phyloP scores from a whole-genome alignment of 2,113 vertebrate species.

The Python bivittatus region DNA sequence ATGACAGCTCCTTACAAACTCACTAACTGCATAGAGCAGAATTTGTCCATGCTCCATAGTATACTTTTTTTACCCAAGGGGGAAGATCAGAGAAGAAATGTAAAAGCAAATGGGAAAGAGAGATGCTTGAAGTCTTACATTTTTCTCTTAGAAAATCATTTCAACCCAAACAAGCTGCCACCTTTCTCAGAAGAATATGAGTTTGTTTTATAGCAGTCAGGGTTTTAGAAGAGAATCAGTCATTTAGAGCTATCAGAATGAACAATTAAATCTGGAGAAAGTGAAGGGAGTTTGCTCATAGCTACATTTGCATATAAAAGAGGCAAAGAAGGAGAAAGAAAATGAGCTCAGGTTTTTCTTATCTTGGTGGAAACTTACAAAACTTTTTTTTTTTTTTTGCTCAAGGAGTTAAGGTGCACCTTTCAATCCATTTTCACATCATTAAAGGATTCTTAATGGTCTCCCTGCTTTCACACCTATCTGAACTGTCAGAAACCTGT shows the following conservation, averaged over 20 bases:
- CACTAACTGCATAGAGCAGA: neutral
- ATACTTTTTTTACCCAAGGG: neutral
- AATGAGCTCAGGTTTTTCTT: constrained; percentile 51
- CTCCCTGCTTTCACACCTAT: constrained; percentile 68
- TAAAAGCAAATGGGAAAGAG: neutral
- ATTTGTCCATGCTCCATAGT: constrained; percentile 3
- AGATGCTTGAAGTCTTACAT: neutral
- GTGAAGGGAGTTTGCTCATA: constrained; percentile 42
- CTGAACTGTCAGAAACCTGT: constrained; percentile 70
- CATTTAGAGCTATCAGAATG: constrained; percentile 56
- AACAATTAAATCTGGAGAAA: constrained; percentile 64
- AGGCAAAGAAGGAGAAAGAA: constrained; percentile 41
- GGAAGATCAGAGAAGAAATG: neutral
- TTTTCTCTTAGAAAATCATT: neutral
- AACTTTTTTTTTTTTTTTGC: constrained; percentile 62
- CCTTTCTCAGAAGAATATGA: constrained; percentile 50
- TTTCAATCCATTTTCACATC: constrained; percentile 76
- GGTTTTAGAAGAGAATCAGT: constrained; percentile 56
- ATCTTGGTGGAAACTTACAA: constrained; percentile 66
- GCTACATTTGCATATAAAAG: constrained; percentile 41
- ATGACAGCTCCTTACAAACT: neutral
- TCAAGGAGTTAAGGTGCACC: constrained; percentile 64
- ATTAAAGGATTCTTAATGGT: constrained; percentile 58
- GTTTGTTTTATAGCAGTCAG: constrained; percentile 58
- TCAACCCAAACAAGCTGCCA: constrained; percentile 25